Evolutionary conservation across 2,888 invertebrate genomes (phyloP).

Genomic region (Uropetala carovei): DNA sequence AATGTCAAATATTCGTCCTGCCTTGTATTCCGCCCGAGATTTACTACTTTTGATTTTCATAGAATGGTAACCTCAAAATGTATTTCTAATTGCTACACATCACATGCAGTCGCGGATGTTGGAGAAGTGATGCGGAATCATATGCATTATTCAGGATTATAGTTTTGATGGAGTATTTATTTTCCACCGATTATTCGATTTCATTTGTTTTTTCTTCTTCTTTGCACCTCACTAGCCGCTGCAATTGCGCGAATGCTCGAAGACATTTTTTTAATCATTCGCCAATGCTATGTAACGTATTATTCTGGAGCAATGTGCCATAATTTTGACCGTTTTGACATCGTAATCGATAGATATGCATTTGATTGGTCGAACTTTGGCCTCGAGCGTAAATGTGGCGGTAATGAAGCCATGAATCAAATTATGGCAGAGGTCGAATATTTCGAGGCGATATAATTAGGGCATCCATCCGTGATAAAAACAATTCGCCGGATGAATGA

Average conservation of each 20-base stretch:
- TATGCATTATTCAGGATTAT: no score
- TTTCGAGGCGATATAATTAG: conserved; percentile 51
- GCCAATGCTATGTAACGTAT: not conserved
- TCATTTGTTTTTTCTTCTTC: not conserved
- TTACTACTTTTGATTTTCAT: no score
- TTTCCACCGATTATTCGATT: not conserved
- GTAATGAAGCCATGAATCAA: conserved; percentile 40
- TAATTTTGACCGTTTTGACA: not conserved
- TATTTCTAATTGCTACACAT: no score
- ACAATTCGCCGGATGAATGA: not conserved
- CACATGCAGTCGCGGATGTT: no score
- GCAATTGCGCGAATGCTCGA: not conserved
- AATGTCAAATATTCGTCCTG: no score
- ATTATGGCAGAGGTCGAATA: conserved; percentile 20
- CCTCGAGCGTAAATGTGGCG: not conserved
- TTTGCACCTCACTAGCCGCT: not conserved
- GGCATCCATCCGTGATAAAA: conserved; percentile 11
- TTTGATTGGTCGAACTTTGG: conserved; percentile 34
- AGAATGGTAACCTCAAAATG: no score
- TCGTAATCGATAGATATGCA: not conserved
- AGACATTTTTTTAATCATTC: not conserved
- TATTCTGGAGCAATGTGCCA: not conserved
- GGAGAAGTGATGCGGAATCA: no score
- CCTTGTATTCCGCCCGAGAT: no score
- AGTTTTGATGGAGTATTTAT: not conserved